Evolutionary conservation across 2,888 invertebrate genomes (phyloP).

Genomic region (Thecophora atra): DNA sequence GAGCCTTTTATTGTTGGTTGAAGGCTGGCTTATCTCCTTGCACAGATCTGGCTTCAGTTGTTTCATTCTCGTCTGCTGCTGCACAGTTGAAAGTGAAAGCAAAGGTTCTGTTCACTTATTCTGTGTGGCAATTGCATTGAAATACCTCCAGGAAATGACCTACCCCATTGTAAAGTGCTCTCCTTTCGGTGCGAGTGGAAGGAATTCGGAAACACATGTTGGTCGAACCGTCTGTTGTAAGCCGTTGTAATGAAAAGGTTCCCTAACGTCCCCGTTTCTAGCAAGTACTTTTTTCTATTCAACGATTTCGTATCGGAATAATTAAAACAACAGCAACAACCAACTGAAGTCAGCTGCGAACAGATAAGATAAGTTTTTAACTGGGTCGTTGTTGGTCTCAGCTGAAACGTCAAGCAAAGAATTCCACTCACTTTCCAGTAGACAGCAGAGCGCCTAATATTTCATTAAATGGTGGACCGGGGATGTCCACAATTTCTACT

Average conservation of each 20-base stretch:
- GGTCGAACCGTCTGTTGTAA: not conserved
- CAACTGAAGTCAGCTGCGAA: no score
- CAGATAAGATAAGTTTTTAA: no score
- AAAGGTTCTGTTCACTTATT: not conserved
- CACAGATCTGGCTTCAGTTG: not conserved
- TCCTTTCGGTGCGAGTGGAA: slow-evolving; percentile 3
- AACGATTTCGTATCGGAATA: no score
- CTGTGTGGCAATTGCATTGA: not conserved
- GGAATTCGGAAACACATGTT: slow-evolving; percentile 10
- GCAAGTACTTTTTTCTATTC: not conserved
- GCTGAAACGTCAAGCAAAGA: not conserved
- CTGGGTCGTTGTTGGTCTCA: no score
- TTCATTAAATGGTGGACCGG: not conserved
- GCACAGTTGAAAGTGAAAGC: slow-evolving; percentile 16
- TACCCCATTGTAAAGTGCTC: slow-evolving; percentile 9
- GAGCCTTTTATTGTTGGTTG: not conserved
- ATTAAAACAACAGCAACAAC: no score
- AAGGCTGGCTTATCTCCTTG: slow-evolving; percentile 1
- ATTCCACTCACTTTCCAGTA: no score
- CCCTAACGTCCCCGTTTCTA: not conserved
- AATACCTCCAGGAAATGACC: slow-evolving; percentile 23
- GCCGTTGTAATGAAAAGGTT: not conserved
- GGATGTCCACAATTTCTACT: not conserved
- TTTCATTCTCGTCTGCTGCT: not conserved
- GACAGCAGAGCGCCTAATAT: not conserved